Evolutionary conservation across 2,113 vertebrate genomes (phyloP).

Genomic region (Pristiophorus japonicus): DNA sequence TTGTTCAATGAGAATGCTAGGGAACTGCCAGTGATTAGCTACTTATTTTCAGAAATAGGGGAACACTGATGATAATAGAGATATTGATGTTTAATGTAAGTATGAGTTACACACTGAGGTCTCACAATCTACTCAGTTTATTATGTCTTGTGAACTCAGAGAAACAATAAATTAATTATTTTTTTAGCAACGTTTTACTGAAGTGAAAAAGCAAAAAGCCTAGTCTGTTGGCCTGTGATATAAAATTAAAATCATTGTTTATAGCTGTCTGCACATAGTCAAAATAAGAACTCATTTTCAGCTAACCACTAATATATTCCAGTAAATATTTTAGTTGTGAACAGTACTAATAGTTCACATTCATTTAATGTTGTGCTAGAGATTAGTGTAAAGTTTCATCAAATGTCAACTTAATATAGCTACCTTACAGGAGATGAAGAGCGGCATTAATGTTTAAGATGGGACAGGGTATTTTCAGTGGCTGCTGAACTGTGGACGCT

Average conservation of each 20-base stretch:
- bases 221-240: not conserved
- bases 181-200: not conserved
- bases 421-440: not conserved
- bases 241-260: not conserved
- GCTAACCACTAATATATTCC: not conserved
- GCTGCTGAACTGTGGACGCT: not conserved
- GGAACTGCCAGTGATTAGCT: not conserved
- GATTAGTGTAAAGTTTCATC: not conserved
- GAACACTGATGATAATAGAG: not conserved
- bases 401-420: too few relatives aligned
- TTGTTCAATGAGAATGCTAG: not conserved
- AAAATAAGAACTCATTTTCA: not conserved
- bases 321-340: not conserved
- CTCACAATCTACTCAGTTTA: not conserved
- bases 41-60: not conserved
- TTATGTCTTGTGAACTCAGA: not conserved
- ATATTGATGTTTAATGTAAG: slow-evolving; percentile 14
- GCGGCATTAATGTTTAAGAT: not conserved
- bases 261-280: not conserved
- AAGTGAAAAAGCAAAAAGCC: not conserved
- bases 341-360: not conserved
- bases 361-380: not conserved
- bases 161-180: not conserved
- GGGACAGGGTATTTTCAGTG: not conserved
- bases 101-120: not conserved